Conservation (phyloP, 2,113 vertebrate genomes). For the Hyperoodon ampullatus region DNA sequence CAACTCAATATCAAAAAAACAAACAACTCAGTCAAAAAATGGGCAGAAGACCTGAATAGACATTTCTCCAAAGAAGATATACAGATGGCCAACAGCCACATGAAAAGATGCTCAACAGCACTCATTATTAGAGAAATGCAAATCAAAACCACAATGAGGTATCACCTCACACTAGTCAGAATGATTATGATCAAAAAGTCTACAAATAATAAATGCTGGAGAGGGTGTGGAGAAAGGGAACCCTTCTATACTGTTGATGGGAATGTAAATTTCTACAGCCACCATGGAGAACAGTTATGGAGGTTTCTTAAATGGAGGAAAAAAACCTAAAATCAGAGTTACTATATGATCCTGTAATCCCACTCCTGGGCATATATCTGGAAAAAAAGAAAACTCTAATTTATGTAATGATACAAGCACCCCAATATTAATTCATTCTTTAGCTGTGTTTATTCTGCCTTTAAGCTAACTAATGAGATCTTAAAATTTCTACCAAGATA, state of each 20-base stretch:
- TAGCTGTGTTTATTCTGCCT: neutral
- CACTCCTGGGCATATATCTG: neutral
- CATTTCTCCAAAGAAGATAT: neutral
- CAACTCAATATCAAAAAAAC: neutral
- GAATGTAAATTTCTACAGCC: neutral
- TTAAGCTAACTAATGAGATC: constrained; percentile 10
- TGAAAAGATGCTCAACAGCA: neutral
- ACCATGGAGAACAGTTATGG: neutral
- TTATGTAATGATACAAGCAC: neutral
- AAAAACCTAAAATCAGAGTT: neutral
- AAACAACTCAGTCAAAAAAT: neutral
- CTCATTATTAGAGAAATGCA: neutral
- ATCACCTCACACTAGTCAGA: neutral
- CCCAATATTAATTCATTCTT: neutral
- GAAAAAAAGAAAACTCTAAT: neutral
- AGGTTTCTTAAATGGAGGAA: neutral
- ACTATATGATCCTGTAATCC: neutral
- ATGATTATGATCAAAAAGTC: neutral
- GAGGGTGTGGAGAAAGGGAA: neutral
- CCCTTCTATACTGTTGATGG: neutral
- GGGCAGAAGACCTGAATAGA: neutral
- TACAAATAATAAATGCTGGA: neutral
- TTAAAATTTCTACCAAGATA: neutral
- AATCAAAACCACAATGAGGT: neutral
- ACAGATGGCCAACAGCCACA: neutral